Evolutionary conservation across 2,888 invertebrate genomes (phyloP), one percentile per base, ranked within the genome.

Genomic region (Drosophila robusta): DNA sequence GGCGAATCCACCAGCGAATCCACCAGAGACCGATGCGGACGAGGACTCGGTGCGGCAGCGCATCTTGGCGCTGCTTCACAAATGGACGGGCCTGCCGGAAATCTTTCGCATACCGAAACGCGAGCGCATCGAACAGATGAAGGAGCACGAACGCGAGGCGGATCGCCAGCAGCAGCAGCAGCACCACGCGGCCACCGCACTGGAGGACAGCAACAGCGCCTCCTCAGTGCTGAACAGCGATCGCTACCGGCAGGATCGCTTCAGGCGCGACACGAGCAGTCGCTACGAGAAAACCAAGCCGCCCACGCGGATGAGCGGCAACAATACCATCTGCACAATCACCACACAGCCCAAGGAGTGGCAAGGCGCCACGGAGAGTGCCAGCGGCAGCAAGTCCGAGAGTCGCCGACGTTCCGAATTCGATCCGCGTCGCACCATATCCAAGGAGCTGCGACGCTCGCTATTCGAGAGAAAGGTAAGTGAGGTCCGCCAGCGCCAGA

Each of bases 101-200:
- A 75, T 75, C 38, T 75, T 77, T 98, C 97, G 7, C 90, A 89
- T 89, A 89, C 98, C 98, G 1, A 98, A 98, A 92, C 97, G 97
- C 81, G 97, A 98, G 90, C 94, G 97, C 61, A 96, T 98, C 69
- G 98, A 98, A 90, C 97, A 98, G 92, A 97, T 98, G 96, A 98
- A 98, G 90, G 97, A 97, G 90, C 98, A 98, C 90, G 98, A 98
- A 93, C 93, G 97, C 38, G 97, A 98, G 93, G 97, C 97, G 0
- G 97, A 97, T 93, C 94, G 93, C 46, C 91, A 89, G 89, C 87
- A 93, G n/a, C 54, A 54, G 5, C 54, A 44, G 16, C 7, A 5
- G 24, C 8, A 39, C 9, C 39, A 39, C 4, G 16, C 39, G 9
- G 16, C 44, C 22, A 54, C 54, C 8, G 54, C 54, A 8, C 45